Evolutionary conservation across 2,888 invertebrate genomes (phyloP).

Genomic region (Bembecia ichneumoniformis): DNA sequence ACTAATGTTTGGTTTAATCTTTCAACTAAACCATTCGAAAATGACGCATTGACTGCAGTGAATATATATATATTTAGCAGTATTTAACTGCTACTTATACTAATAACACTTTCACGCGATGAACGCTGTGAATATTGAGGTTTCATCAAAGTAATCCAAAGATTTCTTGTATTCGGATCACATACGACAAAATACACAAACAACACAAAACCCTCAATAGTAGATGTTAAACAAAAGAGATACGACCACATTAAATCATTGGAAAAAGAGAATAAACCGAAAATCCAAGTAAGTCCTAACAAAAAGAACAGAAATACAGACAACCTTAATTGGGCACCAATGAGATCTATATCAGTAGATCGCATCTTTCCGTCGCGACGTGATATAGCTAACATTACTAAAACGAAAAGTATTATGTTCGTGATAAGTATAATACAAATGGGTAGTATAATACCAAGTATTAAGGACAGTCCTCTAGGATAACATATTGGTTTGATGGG

Average conservation of each 20-base stretch:
- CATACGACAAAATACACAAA: conserved; percentile 74
- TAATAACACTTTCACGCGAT: conserved; percentile 46
- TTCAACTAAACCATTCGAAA: too few species aligned
- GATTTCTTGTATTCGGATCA: conserved; percentile 64
- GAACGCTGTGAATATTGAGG: conserved; percentile 34
- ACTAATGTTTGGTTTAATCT: too few species aligned
- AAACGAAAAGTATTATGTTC: conserved; percentile 67
- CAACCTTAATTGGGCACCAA: conserved; percentile 65
- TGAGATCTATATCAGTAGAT: conserved; percentile 43
- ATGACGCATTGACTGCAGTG: too few species aligned
- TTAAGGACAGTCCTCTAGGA: conserved; percentile 61
- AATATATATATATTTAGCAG: too few species aligned
- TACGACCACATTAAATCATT: conserved; percentile 70
- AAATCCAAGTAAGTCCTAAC: conserved; percentile 74
- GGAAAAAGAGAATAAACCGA: conserved; percentile 70
- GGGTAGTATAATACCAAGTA: conserved; percentile 67
- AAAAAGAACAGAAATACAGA: conserved; percentile 74
- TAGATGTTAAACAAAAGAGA: conserved; percentile 75
- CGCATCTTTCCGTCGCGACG: conserved; percentile 67
- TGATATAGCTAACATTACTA: conserved; percentile 68
- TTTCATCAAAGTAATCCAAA: conserved; percentile 62
- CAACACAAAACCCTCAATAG: conserved; percentile 74
- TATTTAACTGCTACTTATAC: conserved; percentile 24
- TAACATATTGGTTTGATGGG: conserved; percentile 57
- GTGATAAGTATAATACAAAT: conserved; percentile 61